Evolutionary conservation across 2,888 invertebrate species (phyloP).

Genomic region (Drosophila aldrichi): DNA sequence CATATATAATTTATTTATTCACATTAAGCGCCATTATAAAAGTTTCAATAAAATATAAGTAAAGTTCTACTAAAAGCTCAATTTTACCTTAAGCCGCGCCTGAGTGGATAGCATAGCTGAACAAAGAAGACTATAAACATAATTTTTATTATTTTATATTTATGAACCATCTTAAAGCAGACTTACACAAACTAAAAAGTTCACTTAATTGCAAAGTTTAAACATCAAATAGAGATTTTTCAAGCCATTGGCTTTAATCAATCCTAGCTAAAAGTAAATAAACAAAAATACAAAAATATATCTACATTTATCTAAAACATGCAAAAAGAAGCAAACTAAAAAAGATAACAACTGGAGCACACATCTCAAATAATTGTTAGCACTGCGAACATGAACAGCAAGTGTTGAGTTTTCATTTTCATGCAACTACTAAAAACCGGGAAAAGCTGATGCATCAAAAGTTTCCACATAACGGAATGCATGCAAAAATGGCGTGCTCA

Average conservation of each 20-base stretch:
- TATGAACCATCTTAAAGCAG: not conserved
- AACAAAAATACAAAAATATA: not conserved
- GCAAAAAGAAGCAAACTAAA: conserved; percentile 5
- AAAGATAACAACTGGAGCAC: conserved; percentile 8
- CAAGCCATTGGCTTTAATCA: not conserved
- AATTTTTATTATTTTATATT: not conserved
- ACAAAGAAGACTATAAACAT: not conserved
- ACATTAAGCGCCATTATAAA: not conserved
- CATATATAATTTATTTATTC: not conserved
- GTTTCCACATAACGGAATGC: conserved; percentile 40
- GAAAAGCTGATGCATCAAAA: conserved; percentile 42
- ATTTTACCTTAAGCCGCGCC: not conserved
- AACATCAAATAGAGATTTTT: not conserved
- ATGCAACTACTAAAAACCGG: conserved; percentile 8
- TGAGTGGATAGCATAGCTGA: not conserved
- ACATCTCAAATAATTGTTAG: conserved; percentile 61
- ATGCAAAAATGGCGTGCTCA: conserved; percentile 29
- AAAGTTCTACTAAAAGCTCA: not conserved
- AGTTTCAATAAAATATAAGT: not conserved
- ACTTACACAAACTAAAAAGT: not conserved
- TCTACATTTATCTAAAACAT: conserved; percentile 1
- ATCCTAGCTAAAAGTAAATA: not conserved
- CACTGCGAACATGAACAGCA: conserved; percentile 23
- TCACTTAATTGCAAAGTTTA: not conserved
- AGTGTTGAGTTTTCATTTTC: conserved; percentile 19